These are phyloP conservation scores for Echinops telfairi DNA, from an alignment of 2,113 vertebrate genomes.

Conservation along the genomic window DNA sequence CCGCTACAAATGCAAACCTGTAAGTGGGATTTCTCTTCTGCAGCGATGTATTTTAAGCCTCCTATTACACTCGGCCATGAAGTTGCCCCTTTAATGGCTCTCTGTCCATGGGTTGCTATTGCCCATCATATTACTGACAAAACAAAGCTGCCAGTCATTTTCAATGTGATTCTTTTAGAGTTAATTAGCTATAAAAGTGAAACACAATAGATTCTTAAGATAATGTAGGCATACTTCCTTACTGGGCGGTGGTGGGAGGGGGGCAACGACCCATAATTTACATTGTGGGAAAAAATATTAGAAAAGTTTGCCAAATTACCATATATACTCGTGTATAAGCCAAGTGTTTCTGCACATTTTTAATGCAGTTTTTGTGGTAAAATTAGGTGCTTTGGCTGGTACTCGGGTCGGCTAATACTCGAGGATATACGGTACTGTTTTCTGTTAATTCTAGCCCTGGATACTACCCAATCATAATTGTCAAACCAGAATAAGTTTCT, in stretches of 20 bases:
- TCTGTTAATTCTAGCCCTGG: not conserved
- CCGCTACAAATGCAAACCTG: not conserved
- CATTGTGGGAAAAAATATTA: not conserved
- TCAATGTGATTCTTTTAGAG: not conserved
- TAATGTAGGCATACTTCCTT: not conserved
- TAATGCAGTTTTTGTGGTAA: too few species aligned
- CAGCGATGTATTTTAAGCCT: not conserved
- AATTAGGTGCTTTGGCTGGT: too few species aligned
- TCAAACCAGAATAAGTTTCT: not conserved
- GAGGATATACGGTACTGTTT: too few species aligned
- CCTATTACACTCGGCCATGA: not conserved
- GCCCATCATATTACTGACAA: not conserved
- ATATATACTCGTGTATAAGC: not conserved
- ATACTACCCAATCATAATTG: not conserved
- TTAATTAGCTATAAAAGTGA: not conserved
- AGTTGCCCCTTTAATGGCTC: not conserved
- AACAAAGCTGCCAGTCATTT: not conserved
- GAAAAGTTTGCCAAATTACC: slow-evolving; percentile 13
- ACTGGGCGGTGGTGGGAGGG: not conserved
- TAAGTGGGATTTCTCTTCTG: not conserved
- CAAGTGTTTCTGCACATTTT: too few species aligned
- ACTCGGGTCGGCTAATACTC: too few species aligned
- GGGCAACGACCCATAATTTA: not conserved
- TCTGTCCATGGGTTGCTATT: too few species aligned
- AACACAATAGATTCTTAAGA: not conserved